Base-by-base conservation (phyloP, 1,140 invertebrate species). In the Charaxes varanes region DNA sequence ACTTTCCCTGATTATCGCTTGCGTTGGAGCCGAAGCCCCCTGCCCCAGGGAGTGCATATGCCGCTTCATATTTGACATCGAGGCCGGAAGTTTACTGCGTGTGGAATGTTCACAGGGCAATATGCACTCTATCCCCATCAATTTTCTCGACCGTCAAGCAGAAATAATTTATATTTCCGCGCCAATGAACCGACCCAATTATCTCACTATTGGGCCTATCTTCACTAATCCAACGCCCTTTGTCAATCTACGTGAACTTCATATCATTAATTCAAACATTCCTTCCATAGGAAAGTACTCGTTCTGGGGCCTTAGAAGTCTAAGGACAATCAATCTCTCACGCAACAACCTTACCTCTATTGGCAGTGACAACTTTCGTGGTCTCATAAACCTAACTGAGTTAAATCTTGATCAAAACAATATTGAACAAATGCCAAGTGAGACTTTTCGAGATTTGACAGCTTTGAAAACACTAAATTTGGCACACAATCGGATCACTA, bases 351-450 rank as follows among this genome's bases (percentile, higher is more conserved):
- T 95, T 28, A 90, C 90, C 5, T 87, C 88, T 49, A 86, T 93
- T 2, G 84, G 94, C 24, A 90, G 94, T 38, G 89, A 93, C 60
- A 96, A 97, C 77, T 96, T 97, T 60, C 66, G 87, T 4, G 89
- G 89, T 17, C 80, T 96, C 46, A 88, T 91, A 55, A 91, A 89
- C 62, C 84, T 97, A 6, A 88, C 89, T 15, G 92, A 95, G 54
- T 85, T 97, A 33, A 91, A 95, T 81, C 86, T 97, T 17, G 94
- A 95, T 62, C 89, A 93, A 68, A 97, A 97, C 81, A 84, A 89
- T 48, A 90, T 90, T 42, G 78, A 87, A 78, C 87, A 86, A 78
- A 91, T 89, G 88, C 91, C 84, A 1, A 93, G 91, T 46, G 91
- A 91, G 34, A 90, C 90, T 4, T 95, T 95, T 76, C 79, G 88